Percentiles rank a stretch among this genome's conserved stretches.
phyloP scores from a whole-genome alignment of 2,888 invertebrate species.

The Mechanitis mazaeus region DNA sequence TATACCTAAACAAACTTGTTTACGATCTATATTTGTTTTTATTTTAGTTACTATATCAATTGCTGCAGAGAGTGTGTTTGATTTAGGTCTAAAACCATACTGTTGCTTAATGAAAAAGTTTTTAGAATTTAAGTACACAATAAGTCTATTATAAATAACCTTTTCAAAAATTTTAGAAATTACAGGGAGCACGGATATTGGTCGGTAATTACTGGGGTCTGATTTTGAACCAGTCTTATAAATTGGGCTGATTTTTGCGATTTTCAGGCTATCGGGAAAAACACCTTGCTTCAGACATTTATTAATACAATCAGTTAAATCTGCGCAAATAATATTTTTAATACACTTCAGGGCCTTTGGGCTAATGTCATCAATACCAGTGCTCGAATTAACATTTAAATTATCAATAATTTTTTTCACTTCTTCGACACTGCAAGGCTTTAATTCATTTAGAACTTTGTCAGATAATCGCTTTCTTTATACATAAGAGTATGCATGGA shows the following conservation, averaged over 20 bases:
- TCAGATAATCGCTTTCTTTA: background rate
- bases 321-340: no score
- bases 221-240: conserved; percentile 8
- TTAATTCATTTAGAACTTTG: background rate
- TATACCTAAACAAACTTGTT: background rate
- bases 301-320: conserved; percentile 5
- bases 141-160: conserved; percentile 4
- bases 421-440: background rate
- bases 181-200: conserved; percentile 8
- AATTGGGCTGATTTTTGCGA: conserved; percentile 9
- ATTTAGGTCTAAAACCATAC: conserved; percentile 5
- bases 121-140: conserved; percentile 4
- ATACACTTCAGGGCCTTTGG: no score
- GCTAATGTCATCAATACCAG: no score
- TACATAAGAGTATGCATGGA: no score
- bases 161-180: conserved; percentile 11
- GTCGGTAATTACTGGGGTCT: conserved; percentile 11
- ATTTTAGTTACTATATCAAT: conserved; percentile 6
- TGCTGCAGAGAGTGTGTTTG: background rate
- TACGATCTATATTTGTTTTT: background rate
- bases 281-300: background rate
- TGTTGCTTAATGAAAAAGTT: conserved; percentile 4
- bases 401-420: background rate
- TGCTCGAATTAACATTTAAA: no score
- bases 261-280: conserved; percentile 5